Conservation (phyloP, 37 sponge, comb jelly and placozoan species). For the Trichoplax adhaerens region DNA sequence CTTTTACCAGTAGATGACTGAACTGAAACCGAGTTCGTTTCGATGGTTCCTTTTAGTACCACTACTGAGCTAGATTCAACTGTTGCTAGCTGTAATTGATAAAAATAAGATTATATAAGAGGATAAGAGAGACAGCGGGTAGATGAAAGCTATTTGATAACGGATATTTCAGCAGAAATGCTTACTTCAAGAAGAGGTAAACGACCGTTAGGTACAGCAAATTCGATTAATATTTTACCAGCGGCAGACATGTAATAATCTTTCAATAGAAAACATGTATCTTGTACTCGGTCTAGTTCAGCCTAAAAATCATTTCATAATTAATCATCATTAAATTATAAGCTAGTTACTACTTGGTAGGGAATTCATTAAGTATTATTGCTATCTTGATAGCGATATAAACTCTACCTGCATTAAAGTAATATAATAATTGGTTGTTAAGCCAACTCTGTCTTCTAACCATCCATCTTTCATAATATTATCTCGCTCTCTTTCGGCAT, state of each 20-base stretch:
- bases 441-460: conserved; percentile 73
- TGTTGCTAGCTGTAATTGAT: no score
- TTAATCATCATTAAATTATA: neutral
- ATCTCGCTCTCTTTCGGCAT: conserved; percentile 51
- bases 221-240: no score
- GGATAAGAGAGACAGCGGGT: no score
- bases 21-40: no score
- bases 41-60: no score
- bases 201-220: no score
- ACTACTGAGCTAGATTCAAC: no score
- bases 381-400: neutral
- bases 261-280: conserved; percentile 46
- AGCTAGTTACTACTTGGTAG: neutral
- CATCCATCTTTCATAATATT: conserved; percentile 53
- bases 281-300: conserved; percentile 70
- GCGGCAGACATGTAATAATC: conserved; percentile 51
- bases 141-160: no score
- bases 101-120: no score
- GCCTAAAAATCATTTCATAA: conserved; percentile 15
- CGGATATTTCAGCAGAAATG: no score
- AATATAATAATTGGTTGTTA: conserved; percentile 64
- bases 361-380: neutral
- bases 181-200: no score
- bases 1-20: no score
- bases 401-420: conserved; percentile 66